A percentile compares a stretch with the other conserved stretches of the same genome.
phyloP scores from a whole-genome alignment of 2,797 vertebrate species.

The Sebastes baramenuke region DNA sequence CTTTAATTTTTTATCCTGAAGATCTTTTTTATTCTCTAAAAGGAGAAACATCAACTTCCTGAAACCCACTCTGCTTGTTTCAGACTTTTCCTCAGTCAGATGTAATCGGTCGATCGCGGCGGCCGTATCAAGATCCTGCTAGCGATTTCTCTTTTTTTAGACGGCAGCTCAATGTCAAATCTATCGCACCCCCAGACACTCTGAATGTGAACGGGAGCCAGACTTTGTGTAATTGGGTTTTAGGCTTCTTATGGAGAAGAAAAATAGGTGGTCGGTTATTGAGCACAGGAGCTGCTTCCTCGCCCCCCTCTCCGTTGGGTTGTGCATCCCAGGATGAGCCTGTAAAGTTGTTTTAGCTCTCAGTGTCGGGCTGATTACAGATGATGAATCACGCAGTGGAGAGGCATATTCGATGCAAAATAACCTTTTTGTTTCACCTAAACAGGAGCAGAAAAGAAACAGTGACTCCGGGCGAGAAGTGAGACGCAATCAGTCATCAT shows the following conservation, averaged over 20 bases:
- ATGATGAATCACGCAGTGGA: conserved; percentile 57
- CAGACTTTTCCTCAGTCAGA: not conserved
- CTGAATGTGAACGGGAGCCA: conserved; percentile 8
- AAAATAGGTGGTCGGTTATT: conserved; percentile 22
- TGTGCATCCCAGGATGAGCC: conserved; percentile 19
- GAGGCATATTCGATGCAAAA: conserved; percentile 33
- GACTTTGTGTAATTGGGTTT: conserved; percentile 30
- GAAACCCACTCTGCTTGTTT: not conserved
- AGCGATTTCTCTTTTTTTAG: conserved; percentile 12
- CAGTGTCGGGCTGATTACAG: conserved; percentile 47
- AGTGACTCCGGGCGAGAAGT: conserved; percentile 27
- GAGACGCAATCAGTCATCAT: conserved; percentile 53
- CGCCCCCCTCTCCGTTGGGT: not conserved
- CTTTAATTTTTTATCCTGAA: not conserved
- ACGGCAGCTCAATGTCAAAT: conserved; percentile 29
- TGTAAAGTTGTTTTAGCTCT: conserved; percentile 28
- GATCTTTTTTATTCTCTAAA: not conserved
- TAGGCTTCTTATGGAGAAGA: conserved; percentile 17
- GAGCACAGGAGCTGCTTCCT: conserved; percentile 17
- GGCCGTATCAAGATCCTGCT: conserved; percentile 4
- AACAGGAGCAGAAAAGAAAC: conserved; percentile 31
- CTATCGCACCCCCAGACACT: conserved; percentile 13
- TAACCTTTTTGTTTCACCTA: conserved; percentile 56
- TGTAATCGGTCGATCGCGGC: not conserved
- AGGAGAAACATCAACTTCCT: not conserved